phyloP scores from a whole-genome alignment of 2,797 vertebrate species.

The Gallirallus australis region DNA sequence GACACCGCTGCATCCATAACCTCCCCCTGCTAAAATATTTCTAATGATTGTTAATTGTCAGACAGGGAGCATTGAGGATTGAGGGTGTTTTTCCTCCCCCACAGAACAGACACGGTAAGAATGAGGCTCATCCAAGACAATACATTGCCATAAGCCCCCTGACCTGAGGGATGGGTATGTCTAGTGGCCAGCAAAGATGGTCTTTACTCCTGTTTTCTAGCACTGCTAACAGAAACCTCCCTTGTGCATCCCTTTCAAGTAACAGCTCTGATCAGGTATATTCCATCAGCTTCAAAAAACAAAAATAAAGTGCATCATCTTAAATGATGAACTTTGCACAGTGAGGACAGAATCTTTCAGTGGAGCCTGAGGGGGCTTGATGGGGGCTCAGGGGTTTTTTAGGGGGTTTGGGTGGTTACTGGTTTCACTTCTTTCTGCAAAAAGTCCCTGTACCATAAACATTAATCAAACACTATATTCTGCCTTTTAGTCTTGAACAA shows the following conservation, averaged over 20 bases:
- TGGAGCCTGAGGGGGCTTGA: not conserved
- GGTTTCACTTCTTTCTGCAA: slow-evolving; percentile 58
- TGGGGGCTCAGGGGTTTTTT: not conserved
- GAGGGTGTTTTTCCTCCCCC: not conserved
- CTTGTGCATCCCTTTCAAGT: not conserved
- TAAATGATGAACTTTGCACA: not conserved
- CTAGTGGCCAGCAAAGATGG: not conserved
- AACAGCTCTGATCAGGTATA: not conserved
- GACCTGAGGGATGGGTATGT: not conserved
- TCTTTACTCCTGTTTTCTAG: not conserved
- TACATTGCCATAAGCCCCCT: not conserved
- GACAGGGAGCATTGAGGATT: not conserved
- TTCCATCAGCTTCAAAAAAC: not conserved
- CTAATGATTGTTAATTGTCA: not conserved
- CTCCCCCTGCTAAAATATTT: not conserved
- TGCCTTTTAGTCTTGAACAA: slow-evolving; percentile 78
- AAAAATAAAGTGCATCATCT: not conserved
- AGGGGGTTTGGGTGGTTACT: not conserved
- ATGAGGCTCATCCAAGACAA: not conserved
- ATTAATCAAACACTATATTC: slow-evolving; percentile 78
- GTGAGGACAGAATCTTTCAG: not conserved
- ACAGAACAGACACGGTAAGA: not conserved
- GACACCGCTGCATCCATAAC: not conserved
- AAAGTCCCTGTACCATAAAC: slow-evolving; percentile 66
- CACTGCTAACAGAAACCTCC: not conserved